Percentiles rank a stretch among this genome's conserved stretches.
Evolutionary conservation across 2,888 invertebrate species (phyloP).

Genomic region (Parascotia fuliginaria): DNA sequence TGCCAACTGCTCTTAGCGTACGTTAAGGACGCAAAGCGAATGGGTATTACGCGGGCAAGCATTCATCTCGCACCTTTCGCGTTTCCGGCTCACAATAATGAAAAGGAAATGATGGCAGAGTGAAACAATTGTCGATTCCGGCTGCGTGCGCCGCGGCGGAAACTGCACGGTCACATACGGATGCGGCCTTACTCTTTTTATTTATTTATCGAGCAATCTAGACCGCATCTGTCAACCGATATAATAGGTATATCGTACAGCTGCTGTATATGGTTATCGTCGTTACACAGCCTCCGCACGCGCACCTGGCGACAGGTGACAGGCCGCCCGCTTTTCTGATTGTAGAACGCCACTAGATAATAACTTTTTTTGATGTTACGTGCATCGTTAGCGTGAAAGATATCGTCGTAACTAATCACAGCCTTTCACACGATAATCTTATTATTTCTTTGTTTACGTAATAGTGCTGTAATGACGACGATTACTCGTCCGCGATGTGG

Average conservation of each 20-base stretch:
- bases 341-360: conserved; percentile 39
- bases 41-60: conserved; percentile 16
- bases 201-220: conserved; percentile 80
- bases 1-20: conserved; percentile 35
- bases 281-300: conserved; percentile 65
- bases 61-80: conserved; percentile 65
- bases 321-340: conserved; percentile 29
- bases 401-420: conserved; percentile 63
- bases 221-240: conserved; percentile 81
- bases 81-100: conserved; percentile 76
- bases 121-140: conserved; percentile 79
- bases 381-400: conserved; percentile 69
- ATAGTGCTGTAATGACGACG: conserved; percentile 63
- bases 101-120: conserved; percentile 76
- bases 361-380: conserved; percentile 55
- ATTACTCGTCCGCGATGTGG: conserved; percentile 76
- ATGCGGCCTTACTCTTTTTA: conserved; percentile 80
- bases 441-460: conserved; percentile 59
- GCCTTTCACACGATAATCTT: conserved; percentile 63
- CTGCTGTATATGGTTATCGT: conserved; percentile 75
- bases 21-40: conserved; percentile 13
- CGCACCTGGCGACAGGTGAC: conserved; percentile 82
- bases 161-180: conserved; percentile 73
- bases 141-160: conserved; percentile 73
- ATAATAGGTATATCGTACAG: conserved; percentile 71